A percentile compares a stretch with the other conserved stretches of the same genome.
Evolutionary conservation across 2,113 vertebrate genomes (phyloP).

Genomic region (Calypte anna): DNA sequence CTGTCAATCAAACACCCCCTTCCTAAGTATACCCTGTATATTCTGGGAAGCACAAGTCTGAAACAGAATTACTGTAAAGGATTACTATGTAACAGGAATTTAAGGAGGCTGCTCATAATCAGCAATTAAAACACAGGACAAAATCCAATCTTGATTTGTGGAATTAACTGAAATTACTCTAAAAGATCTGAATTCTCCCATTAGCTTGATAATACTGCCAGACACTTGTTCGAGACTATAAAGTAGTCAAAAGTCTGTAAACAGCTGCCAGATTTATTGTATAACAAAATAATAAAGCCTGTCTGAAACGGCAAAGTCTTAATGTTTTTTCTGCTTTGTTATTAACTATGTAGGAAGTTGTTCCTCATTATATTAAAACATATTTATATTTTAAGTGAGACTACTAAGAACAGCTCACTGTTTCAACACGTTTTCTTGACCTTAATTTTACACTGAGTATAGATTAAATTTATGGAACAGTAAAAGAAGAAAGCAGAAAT

Average conservation of each 20-base stretch:
- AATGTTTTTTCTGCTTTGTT: slow-evolving; percentile 7
- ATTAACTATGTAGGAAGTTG: not conserved
- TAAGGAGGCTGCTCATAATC: not conserved
- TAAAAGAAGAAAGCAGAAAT: not conserved
- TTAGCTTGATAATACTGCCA: slow-evolving; percentile 15
- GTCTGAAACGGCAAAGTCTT: not conserved
- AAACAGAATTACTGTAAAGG: slow-evolving; percentile 27
- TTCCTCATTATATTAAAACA: not conserved
- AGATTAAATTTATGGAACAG: not conserved
- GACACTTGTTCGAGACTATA: not conserved
- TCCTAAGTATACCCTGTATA: not conserved
- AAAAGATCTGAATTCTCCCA: slow-evolving; percentile 4
- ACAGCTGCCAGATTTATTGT: not conserved
- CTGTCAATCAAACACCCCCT: not conserved
- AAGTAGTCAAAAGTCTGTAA: slow-evolving; percentile 2
- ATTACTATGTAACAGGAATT: slow-evolving; percentile 1
- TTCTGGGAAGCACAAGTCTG: slow-evolving; percentile 19
- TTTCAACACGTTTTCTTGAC: not conserved
- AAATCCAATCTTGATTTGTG: not conserved
- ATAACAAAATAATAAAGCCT: slow-evolving; percentile 29
- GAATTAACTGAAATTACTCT: slow-evolving; percentile 2
- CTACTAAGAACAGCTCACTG: not conserved
- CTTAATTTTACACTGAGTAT: not conserved
- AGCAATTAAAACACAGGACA: slow-evolving; percentile 6
- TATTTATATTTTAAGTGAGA: not conserved